A percentile compares a stretch with the other conserved stretches of the same genome.
Evolutionary conservation across 2,113 vertebrate genomes (phyloP).

Genomic region (Crotalus tigris): DNA sequence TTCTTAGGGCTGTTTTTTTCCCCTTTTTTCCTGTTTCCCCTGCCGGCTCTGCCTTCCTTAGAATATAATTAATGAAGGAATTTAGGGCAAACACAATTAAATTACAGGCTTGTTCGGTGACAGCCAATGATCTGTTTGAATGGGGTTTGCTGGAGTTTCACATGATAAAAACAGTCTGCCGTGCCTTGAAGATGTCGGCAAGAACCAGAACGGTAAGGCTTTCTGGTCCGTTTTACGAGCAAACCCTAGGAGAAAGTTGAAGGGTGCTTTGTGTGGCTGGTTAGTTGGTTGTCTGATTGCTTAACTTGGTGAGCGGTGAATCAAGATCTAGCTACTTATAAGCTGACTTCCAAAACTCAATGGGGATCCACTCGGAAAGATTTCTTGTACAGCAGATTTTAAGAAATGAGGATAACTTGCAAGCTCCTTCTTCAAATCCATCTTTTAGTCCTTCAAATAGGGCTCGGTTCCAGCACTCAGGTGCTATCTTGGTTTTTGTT

Average conservation of each 20-base stretch:
- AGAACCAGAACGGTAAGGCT: neutral
- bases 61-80: neutral
- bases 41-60: constrained; percentile 16
- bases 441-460: neutral
- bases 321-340: neutral
- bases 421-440: neutral
- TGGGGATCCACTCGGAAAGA: neutral
- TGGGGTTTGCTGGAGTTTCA: constrained; percentile 4
- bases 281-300: neutral
- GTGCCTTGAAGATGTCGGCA: neutral
- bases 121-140: neutral
- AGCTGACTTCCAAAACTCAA: neutral
- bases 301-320: neutral
- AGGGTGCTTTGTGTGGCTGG: neutral
- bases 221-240: neutral
- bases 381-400: neutral
- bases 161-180: neutral
- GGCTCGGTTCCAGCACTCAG: too few relatives aligned
- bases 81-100: neutral
- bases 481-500: neutral
- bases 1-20: neutral
- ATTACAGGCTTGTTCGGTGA: constrained; percentile 17
- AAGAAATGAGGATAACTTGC: neutral
- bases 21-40: neutral
- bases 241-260: neutral